phyloP scores from a whole-genome alignment of 2,797 vertebrate genomes.

The Xenentodon cancila region DNA sequence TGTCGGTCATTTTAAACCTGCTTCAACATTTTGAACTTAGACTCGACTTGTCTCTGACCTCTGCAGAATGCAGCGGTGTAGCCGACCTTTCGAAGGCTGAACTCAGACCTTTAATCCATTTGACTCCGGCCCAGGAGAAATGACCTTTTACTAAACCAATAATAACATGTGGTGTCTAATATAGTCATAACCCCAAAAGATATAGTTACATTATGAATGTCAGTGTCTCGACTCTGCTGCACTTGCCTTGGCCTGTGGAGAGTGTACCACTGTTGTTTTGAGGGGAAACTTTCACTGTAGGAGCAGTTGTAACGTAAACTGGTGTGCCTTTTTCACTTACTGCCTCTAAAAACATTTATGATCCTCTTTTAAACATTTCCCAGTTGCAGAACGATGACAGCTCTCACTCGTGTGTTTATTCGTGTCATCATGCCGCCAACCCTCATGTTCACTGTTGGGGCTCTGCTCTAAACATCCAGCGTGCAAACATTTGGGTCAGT shows the following conservation, averaged over 20 bases:
- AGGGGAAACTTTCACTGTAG: too few relatives aligned
- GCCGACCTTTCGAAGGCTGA: constrained; percentile 75
- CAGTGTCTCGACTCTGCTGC: constrained; percentile 56
- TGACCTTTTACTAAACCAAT: constrained; percentile 80
- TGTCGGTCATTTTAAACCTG: constrained; percentile 19
- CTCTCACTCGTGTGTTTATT: background rate
- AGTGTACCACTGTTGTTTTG: too few relatives aligned
- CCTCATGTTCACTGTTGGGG: too few relatives aligned
- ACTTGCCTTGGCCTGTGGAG: constrained; percentile 16
- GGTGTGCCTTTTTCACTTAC: too few relatives aligned
- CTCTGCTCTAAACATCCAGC: background rate
- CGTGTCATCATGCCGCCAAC: background rate
- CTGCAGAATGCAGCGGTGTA: constrained; percentile 67
- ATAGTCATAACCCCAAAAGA: constrained; percentile 74
- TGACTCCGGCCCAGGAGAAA: constrained; percentile 29
- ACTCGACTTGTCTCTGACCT: constrained; percentile 50
- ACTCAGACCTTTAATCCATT: constrained; percentile 78
- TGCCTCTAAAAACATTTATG: background rate
- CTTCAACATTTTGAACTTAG: constrained; percentile 33
- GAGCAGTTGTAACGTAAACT: too few relatives aligned
- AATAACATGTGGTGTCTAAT: constrained; percentile 71
- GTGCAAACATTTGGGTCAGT: constrained; percentile 5
- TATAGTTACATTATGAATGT: constrained; percentile 78
- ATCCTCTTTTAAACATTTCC: background rate
- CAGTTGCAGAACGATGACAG: background rate